These are phyloP conservation scores for Dicrostonyx torquatus DNA, from an alignment of 2,797 vertebrate species.

Conservation along the genomic window DNA sequence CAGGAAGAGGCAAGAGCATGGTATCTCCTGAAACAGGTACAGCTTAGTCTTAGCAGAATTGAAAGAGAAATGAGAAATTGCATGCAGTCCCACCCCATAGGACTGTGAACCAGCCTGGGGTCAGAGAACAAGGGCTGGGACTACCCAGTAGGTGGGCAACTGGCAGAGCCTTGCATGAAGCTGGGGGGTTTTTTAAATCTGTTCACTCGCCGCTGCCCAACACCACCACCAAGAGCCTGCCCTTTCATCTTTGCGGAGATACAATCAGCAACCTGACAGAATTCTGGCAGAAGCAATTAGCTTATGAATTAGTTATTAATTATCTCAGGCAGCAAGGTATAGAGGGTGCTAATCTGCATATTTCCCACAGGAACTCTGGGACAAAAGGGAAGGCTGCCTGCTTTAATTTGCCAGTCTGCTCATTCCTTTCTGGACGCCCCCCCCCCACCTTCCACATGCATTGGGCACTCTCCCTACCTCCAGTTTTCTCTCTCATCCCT, in stretches of 20 bases:
- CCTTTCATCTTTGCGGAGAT: slow-evolving; percentile 63
- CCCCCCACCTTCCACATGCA: too few species aligned
- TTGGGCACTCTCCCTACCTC: neutral
- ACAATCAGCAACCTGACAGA: slow-evolving; percentile 59
- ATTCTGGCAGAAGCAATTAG: slow-evolving; percentile 71
- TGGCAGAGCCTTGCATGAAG: neutral
- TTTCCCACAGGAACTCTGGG: neutral
- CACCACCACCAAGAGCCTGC: slow-evolving; percentile 32
- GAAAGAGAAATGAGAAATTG: neutral
- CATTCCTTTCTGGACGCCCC: accelerated
- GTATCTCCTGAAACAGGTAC: neutral
- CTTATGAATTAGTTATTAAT: slow-evolving; percentile 71
- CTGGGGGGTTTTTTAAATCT: neutral
- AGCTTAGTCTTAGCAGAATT: neutral
- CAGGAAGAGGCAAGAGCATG: neutral
- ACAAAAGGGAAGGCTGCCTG: neutral
- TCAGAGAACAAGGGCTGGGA: neutral
- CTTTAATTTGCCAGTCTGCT: slow-evolving; percentile 14
- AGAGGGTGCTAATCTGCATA: slow-evolving; percentile 40
- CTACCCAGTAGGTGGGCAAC: neutral
- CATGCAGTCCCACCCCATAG: neutral
- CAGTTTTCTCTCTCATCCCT: neutral
- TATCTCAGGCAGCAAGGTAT: slow-evolving; percentile 60
- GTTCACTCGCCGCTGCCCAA: neutral
- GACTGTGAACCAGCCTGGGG: neutral